These are phyloP conservation scores for Pasiphila rectangulata DNA, from an alignment of 2,888 invertebrate species.

Conservation along the genomic window DNA sequence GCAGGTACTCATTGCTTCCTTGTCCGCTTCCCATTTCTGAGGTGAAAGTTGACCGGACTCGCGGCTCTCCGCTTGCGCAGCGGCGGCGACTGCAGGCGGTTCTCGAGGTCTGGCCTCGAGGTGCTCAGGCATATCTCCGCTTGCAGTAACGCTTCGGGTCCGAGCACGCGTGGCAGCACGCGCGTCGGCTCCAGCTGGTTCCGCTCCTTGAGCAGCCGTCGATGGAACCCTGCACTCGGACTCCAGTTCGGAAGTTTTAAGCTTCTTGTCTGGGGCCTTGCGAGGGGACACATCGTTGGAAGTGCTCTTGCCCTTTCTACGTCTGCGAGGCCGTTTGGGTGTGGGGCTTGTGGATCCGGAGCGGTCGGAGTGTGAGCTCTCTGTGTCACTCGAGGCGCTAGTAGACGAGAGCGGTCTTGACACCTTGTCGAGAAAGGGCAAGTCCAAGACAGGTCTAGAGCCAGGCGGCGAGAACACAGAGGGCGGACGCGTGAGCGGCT, in stretches of 20 bases:
- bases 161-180: conserved; percentile 82
- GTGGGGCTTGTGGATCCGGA: conserved; percentile 67
- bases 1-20: conserved; percentile 69
- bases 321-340: conserved; percentile 67
- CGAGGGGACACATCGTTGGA: conserved; percentile 68
- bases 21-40: conserved; percentile 83
- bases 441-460: conserved; percentile 82
- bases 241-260: conserved; percentile 91
- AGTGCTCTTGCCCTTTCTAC: conserved; percentile 63
- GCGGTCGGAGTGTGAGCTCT: conserved; percentile 66
- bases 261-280: conserved; percentile 89
- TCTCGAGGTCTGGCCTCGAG: conserved; percentile 77
- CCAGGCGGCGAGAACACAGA: conserved; percentile 73
- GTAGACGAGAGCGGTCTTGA: conserved; percentile 84
- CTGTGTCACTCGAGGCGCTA: conserved; percentile 83
- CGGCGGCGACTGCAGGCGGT: conserved; percentile 68
- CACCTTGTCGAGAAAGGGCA: conserved; percentile 91
- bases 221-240: conserved; percentile 86
- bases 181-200: conserved; percentile 80
- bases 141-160: conserved; percentile 84
- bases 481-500: conserved; percentile 56
- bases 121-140: conserved; percentile 84
- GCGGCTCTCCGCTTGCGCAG: conserved; percentile 73
- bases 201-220: conserved; percentile 88
- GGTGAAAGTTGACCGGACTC: conserved; percentile 81